Evolutionary conservation across 2,113 vertebrate species (phyloP), one percentile per base, ranked within the genome.

Genomic region (Poeciliopsis occidentalis): DNA sequence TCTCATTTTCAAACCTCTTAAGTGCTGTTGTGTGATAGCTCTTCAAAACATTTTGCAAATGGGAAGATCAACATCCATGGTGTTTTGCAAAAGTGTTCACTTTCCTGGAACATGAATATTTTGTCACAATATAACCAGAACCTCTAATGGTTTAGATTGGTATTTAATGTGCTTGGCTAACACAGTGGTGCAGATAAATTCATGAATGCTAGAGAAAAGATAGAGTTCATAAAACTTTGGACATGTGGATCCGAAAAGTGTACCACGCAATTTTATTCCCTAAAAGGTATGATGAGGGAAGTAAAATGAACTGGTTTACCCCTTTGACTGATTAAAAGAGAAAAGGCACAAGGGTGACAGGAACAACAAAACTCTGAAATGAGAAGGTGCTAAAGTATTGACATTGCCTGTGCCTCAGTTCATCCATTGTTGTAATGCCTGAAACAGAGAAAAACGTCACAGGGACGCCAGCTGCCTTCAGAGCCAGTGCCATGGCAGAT

Each of bases 401-500:
- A 73, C 72, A 83, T 76, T 72, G 29, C 66, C 66, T 61, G 41
- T 19, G 11, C 66, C 62, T 71, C 31, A 34, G 57, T 72, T 41
- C 47, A 80, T 67, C 77, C 69, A 85, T 76, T 83, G 84, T 83
- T 85, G 64, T 64, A 84, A 69, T 82, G 80, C 74, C 78, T 80
- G 62, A 82, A 76, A 76, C 41, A 57, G 54, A 73, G 64, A 60
- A 64, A 76, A 12, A 0, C 26, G 86, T 69, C 76, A 70, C 73
- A 76, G 67, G 39, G 72, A 79, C 60, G 80, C 90, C 93, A 94
- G 89, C 85, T 91, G 90, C 83, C 87, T 63, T 54, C 72, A 76
- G 65, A 86, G 71, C 67, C 69, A 74, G 78, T 87, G 90, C 90
- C 88, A 92, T 71, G 88, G 90, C 94, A 95, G 94, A 95, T 80